These are phyloP conservation scores for Solen grandis DNA, from an alignment of 1,140 invertebrate genomes.

Conservation along the genomic window DNA sequence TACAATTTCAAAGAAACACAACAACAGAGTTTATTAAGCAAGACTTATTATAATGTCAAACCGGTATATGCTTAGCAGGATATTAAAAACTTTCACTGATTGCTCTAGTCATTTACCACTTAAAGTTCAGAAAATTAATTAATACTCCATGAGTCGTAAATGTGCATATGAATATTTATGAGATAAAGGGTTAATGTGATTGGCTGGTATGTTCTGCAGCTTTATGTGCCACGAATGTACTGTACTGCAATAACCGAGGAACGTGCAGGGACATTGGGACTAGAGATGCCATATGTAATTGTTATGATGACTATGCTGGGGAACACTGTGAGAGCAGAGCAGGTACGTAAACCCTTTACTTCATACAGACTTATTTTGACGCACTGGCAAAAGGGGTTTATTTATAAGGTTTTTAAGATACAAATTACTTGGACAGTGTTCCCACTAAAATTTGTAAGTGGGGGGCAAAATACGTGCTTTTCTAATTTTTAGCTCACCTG, in stretches of 20 bases:
- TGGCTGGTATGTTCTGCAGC: too few relatives aligned
- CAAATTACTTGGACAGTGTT: not conserved
- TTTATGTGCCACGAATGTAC: not conserved
- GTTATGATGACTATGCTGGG: conserved; percentile 20
- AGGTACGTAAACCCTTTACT: conserved; percentile 14
- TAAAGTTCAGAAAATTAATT: too few relatives aligned
- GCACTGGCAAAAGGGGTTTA: not conserved
- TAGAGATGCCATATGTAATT: not conserved
- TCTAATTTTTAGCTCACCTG: too few relatives aligned
- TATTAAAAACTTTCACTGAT: too few relatives aligned
- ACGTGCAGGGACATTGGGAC: not conserved
- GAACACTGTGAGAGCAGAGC: not conserved
- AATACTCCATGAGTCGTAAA: too few relatives aligned
- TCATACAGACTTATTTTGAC: not conserved
- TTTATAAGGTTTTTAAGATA: not conserved
- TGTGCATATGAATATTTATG: too few relatives aligned
- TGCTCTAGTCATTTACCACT: too few relatives aligned
- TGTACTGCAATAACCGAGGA: conserved; percentile 20
- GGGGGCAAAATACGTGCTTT: not conserved
- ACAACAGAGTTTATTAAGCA: too few relatives aligned
- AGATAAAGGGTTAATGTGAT: too few relatives aligned
- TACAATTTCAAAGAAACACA: too few relatives aligned
- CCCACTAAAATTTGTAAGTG: not conserved
- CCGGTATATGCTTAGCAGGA: too few relatives aligned
- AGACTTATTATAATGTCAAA: too few relatives aligned